Conservation (phyloP, 2,113 vertebrate species). For the Motacilla alba region DNA sequence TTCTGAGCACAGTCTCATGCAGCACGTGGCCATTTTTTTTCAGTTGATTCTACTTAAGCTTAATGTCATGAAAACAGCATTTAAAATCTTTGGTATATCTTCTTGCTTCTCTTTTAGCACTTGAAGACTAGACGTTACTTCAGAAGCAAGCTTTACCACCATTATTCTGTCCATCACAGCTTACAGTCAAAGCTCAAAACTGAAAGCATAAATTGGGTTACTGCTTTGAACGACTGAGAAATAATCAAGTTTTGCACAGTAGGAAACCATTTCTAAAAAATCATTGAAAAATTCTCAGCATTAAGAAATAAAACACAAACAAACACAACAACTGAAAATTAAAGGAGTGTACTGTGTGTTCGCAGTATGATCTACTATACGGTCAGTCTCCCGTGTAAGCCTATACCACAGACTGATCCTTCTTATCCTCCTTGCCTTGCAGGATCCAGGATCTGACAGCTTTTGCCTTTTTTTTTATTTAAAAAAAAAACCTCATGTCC, state of each 20-base stretch:
- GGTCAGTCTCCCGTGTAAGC: not conserved
- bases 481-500: not conserved
- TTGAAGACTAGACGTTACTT: not conserved
- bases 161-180: not conserved
- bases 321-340: not conserved
- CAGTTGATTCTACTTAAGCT: not conserved
- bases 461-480: not conserved
- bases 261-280: not conserved
- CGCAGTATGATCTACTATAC: not conserved
- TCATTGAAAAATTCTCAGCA: not conserved
- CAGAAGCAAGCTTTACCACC: not conserved
- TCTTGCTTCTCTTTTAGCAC: not conserved
- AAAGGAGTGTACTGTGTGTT: not conserved
- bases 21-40: not conserved
- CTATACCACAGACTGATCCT: not conserved
- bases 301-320: not conserved
- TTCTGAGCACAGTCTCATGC: not conserved
- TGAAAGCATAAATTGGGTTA: not conserved
- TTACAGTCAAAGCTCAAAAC: not conserved
- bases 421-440: not conserved
- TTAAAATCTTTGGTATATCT: not conserved
- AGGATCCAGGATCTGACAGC: not conserved
- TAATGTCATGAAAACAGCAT: not conserved
- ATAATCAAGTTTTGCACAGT: not conserved
- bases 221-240: not conserved